Percentiles rank a stretch among this genome's conserved stretches.
These are phyloP conservation scores for Gastrophryne carolinensis DNA, from an alignment of 2,797 vertebrate genomes.

Conservation along the genomic window DNA sequence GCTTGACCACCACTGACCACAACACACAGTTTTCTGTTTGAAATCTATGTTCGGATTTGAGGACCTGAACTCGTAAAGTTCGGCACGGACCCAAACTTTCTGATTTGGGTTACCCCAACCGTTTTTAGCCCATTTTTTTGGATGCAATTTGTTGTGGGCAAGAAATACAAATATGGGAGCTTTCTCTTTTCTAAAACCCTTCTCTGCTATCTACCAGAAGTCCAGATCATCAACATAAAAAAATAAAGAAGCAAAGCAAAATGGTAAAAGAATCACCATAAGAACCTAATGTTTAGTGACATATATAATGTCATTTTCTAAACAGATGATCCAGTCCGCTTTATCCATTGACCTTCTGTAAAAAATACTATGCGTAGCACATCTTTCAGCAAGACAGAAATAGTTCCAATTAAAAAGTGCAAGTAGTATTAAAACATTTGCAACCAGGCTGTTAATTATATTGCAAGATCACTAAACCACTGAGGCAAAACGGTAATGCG, in stretches of 20 bases:
- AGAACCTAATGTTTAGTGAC: conserved; percentile 16
- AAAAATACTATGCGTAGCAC: neutral
- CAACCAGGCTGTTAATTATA: conserved; percentile 34
- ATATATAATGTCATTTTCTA: conserved; percentile 32
- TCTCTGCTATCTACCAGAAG: neutral
- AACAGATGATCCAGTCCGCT: conserved; percentile 2
- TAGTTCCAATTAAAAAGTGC: conserved; percentile 29
- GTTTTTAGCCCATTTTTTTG: no score
- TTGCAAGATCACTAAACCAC: neutral
- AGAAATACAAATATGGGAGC: no score
- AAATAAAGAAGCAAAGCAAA: neutral
- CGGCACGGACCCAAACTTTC: no score
- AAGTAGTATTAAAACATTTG: conserved; percentile 26
- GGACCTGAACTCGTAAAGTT: no score
- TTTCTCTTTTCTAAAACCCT: no score
- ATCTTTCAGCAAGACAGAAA: conserved; percentile 14
- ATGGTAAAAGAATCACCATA: conserved; percentile 21
- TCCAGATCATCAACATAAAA: neutral
- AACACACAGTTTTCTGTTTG: no score
- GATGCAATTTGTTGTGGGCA: no score
- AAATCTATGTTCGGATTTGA: no score
- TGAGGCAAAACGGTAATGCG: conserved; percentile 7
- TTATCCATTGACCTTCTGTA: conserved; percentile 13
- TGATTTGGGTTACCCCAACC: no score
- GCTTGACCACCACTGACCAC: no score